phyloP scores from a whole-genome alignment of 2,888 invertebrate species.

The Calameuta pallipes region DNA sequence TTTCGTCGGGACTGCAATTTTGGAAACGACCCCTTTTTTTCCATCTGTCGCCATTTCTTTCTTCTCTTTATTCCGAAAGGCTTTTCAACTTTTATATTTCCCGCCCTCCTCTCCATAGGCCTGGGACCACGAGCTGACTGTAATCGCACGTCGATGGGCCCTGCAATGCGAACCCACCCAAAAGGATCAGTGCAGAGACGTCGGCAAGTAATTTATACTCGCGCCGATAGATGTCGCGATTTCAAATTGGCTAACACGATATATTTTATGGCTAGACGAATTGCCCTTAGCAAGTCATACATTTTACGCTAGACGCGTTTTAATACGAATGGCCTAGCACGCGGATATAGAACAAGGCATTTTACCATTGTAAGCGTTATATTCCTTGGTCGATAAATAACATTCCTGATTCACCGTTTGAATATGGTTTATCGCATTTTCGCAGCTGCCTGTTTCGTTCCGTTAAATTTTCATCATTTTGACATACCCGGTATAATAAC shows the following conservation, averaged over 20 bases:
- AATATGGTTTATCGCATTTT: neutral
- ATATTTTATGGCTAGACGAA: neutral
- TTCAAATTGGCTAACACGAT: neutral
- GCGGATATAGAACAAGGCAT: neutral
- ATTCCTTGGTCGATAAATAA: neutral
- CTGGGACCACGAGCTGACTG: slow-evolving; percentile 66
- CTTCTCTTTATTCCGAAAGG: slow-evolving; percentile 8
- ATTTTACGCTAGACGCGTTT: neutral
- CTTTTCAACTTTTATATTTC: slow-evolving; percentile 2
- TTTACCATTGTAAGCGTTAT: neutral
- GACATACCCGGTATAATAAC: neutral
- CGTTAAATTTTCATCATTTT: neutral
- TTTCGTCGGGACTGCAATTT: slow-evolving; percentile 20
- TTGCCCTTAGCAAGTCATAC: neutral
- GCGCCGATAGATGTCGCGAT: neutral
- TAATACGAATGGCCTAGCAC: neutral
- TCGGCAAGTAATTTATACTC: slow-evolving; percentile 49
- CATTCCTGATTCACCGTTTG: neutral
- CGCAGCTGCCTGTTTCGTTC: neutral
- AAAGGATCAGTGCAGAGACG: slow-evolving; percentile 65
- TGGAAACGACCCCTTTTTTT: slow-evolving; percentile 21
- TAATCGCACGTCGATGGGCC: slow-evolving; percentile 64
- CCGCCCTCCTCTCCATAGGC: slow-evolving; percentile 27
- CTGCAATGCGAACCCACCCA: slow-evolving; percentile 63
- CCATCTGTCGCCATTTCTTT: slow-evolving; percentile 3